Evolutionary conservation across 1,140 invertebrate genomes (phyloP).

Genomic region (Mya arenaria): DNA sequence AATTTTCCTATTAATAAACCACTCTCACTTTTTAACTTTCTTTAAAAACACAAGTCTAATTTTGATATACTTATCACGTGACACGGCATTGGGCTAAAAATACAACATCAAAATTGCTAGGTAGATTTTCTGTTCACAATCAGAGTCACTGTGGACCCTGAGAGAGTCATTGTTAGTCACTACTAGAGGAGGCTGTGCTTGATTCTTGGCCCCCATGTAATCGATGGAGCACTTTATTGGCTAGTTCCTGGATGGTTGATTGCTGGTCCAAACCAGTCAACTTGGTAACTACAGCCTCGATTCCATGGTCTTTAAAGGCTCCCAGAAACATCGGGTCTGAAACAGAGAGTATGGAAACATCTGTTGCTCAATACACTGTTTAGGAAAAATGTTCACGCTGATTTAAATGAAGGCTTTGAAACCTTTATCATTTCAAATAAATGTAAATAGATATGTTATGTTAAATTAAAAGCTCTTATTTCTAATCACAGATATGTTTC

Average conservation of each 20-base stretch:
- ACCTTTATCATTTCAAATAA: background rate
- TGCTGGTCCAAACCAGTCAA: constrained; percentile 8
- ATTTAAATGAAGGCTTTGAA: background rate
- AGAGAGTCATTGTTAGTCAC: constrained; percentile 49
- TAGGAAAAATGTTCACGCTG: background rate
- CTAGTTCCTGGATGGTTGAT: constrained; percentile 58
- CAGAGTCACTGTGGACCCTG: background rate
- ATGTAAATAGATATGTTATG: background rate
- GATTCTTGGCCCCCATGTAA: constrained; percentile 54
- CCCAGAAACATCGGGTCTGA: constrained; percentile 62
- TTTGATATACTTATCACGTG: too few species aligned
- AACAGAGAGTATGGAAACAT: constrained; percentile 2
- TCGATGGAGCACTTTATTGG: constrained; percentile 49
- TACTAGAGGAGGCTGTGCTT: constrained; percentile 45
- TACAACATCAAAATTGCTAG: background rate
- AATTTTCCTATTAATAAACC: background rate
- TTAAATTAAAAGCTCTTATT: background rate
- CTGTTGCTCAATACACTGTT: background rate
- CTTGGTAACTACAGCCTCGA: constrained; percentile 54
- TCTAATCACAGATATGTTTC: background rate
- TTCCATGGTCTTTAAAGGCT: constrained; percentile 62
- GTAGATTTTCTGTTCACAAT: background rate
- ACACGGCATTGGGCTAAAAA: background rate
- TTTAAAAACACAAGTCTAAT: too few species aligned
- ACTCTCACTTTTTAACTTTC: too few species aligned